phyloP scores from a whole-genome alignment of 2,888 invertebrate species.

The Nomada hirtipes region DNA sequence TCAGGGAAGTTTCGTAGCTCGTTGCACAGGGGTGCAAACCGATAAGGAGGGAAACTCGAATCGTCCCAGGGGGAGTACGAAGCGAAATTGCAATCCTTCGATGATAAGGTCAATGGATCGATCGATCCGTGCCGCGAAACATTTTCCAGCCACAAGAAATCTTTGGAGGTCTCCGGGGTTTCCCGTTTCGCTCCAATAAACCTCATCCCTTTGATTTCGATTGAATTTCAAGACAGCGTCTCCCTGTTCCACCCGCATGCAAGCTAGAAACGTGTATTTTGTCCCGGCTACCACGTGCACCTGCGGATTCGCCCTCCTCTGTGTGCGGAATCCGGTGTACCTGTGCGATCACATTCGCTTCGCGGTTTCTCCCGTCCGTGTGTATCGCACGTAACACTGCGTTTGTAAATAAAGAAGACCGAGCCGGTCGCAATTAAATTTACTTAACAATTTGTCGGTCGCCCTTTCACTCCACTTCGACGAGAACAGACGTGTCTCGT shows the following conservation, averaged over 20 bases:
- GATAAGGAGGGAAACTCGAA: slow-evolving; percentile 60
- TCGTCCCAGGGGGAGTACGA: slow-evolving; percentile 63
- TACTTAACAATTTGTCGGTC: slow-evolving; percentile 55
- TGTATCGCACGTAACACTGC: neutral
- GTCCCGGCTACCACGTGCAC: slow-evolving; percentile 17
- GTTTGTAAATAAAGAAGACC: slow-evolving; percentile 41
- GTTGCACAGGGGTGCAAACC: slow-evolving; percentile 23
- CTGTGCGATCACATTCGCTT: neutral
- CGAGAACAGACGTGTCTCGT: slow-evolving; percentile 13
- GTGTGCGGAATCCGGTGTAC: neutral
- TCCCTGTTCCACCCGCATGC: slow-evolving; percentile 37
- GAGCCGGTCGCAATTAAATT: slow-evolving; percentile 50
- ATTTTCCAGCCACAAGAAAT: slow-evolving; percentile 68
- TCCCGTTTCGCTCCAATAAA: slow-evolving; percentile 68
- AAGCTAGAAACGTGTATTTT: slow-evolving; percentile 31
- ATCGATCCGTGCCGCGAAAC: slow-evolving; percentile 65
- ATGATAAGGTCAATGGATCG: slow-evolving; percentile 70
- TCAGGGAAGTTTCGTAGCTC: slow-evolving; percentile 19
- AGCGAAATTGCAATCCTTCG: slow-evolving; percentile 72
- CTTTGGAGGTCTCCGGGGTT: slow-evolving; percentile 36
- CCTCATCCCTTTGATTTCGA: slow-evolving; percentile 70
- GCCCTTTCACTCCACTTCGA: slow-evolving; percentile 27
- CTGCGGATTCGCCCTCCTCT: slow-evolving; percentile 19
- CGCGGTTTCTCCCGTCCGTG: neutral
- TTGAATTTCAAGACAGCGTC: slow-evolving; percentile 65